A percentile compares a stretch with the other conserved stretches of the same genome.
Conservation (phyloP, 2,888 invertebrate species). For the Amphipyra berbera region DNA sequence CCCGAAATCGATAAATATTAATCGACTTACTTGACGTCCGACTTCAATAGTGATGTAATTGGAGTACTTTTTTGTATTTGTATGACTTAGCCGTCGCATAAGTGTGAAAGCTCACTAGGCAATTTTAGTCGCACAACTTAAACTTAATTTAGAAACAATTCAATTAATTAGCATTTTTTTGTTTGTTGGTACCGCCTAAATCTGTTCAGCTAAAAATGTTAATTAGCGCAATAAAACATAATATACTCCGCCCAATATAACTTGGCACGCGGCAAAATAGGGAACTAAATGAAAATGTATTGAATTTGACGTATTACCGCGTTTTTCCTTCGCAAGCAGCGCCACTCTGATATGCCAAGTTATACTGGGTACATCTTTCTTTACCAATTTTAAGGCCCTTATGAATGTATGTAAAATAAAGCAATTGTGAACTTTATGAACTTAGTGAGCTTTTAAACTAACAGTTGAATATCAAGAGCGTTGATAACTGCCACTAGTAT, state of each 20-base stretch:
- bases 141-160: slow-evolving; percentile 1
- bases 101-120: slow-evolving; percentile 56
- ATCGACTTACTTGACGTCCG: slow-evolving; percentile 68
- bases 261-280: no score
- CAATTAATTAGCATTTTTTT: slow-evolving; percentile 12
- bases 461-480: slow-evolving; percentile 74
- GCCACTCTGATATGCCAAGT: no score
- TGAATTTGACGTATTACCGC: no score
- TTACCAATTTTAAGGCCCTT: slow-evolving; percentile 34
- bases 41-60: slow-evolving; percentile 68
- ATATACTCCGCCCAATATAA: no score
- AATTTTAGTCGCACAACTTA: slow-evolving; percentile 9
- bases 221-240: slow-evolving; percentile 26
- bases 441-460: slow-evolving; percentile 59
- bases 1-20: slow-evolving; percentile 49
- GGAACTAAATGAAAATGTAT: no score
- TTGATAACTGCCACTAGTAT: slow-evolving; percentile 88
- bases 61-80: slow-evolving; percentile 60
- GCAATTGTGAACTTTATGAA: slow-evolving; percentile 35
- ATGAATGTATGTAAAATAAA: slow-evolving; percentile 17
- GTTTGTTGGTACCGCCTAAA: slow-evolving; percentile 34
- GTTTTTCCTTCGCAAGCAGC: no score
- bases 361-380: slow-evolving; percentile 9
- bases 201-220: not conserved
- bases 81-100: slow-evolving; percentile 70